Evolutionary conservation across 2,113 vertebrate species (phyloP), one percentile per base, ranked within the genome.

Genomic region (Chelonoidis abingdonii): DNA sequence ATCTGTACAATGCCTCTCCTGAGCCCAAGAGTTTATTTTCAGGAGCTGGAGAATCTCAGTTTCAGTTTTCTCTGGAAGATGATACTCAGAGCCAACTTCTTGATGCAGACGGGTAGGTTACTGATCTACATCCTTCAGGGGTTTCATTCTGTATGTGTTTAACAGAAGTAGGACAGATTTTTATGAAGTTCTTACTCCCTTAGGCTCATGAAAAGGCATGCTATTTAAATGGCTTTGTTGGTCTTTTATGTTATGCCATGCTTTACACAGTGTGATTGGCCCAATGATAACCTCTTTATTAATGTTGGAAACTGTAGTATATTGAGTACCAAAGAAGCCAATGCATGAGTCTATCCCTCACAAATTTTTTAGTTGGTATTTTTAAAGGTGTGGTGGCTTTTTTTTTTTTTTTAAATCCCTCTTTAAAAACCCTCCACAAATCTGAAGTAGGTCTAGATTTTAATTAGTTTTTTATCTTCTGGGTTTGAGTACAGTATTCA

Each of bases 61-160:
- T 99, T 21, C 99, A 98, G 2, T 99, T 99, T 97, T 99, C 98
- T 35, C 95, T 99, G 94, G 99, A 99, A 94, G 99, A 99, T 83
- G 99, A 99, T 93, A 98, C 99, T 29, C 99, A 99, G 84, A 99
- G 99, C 75, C 99, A 99, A 97, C 97, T 99, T 84, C 98, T 99
- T 6, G 99, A 99, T 93, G 99, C 99, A 2, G 99, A 99, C 84
- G 99, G 99, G 98, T 99, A 98, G 98, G 98, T 99, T 21, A 38
- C 47, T 29, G 91, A 38, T 92, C 72, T 89, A 75, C 47, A 80
- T 5, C 44, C 41, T 38, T 72, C n/a, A 9, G n/a, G 57, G 83
- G 10, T 81, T 78, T 1, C 0, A 0, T 10, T 91, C 44, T n/a
- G 16, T 93, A 76, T 41, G 22, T 4, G 10, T 29, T 29, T 29